phyloP scores from a whole-genome alignment of 2,113 vertebrate genomes.

The Macquaria ambigua region DNA sequence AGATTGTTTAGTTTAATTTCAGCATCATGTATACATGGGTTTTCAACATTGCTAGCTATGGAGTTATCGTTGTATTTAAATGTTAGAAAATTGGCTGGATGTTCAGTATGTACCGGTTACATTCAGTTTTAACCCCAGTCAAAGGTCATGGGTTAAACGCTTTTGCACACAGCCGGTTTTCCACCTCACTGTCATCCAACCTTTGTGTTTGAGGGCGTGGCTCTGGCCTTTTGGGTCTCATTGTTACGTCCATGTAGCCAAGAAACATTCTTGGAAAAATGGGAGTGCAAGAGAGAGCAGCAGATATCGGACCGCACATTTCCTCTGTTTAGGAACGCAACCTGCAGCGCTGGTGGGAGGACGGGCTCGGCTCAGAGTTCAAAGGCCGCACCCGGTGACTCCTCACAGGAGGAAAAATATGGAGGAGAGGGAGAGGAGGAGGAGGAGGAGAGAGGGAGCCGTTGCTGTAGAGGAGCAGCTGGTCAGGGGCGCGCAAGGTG shows the following conservation, averaged over 20 bases:
- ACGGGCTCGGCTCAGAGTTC: slow-evolving; percentile 46
- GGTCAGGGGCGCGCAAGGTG: slow-evolving; percentile 41
- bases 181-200: slow-evolving; percentile 1
- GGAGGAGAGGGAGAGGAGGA: slow-evolving; percentile 17
- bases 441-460: background rate
- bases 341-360: slow-evolving; percentile 57
- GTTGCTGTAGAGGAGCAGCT: background rate
- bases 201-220: slow-evolving; percentile 47
- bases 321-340: slow-evolving; percentile 44
- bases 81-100: background rate
- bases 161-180: slow-evolving; percentile 7
- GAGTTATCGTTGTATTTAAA: background rate
- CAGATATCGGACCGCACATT: slow-evolving; percentile 62
- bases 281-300: slow-evolving; percentile 43
- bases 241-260: slow-evolving; percentile 5
- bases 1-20: no score
- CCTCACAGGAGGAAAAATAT: slow-evolving; percentile 8
- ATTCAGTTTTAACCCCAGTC: background rate
- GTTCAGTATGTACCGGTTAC: background rate
- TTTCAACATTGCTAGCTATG: background rate
- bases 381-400: slow-evolving; percentile 31
- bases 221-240: slow-evolving; percentile 30
- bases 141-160: background rate
- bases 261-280: slow-evolving; percentile 59
- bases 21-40: no score